Percentiles rank a stretch among this genome's conserved stretches.
phyloP scores from a whole-genome alignment of 1,140 invertebrate genomes.

The Neodiprion lecontei region DNA sequence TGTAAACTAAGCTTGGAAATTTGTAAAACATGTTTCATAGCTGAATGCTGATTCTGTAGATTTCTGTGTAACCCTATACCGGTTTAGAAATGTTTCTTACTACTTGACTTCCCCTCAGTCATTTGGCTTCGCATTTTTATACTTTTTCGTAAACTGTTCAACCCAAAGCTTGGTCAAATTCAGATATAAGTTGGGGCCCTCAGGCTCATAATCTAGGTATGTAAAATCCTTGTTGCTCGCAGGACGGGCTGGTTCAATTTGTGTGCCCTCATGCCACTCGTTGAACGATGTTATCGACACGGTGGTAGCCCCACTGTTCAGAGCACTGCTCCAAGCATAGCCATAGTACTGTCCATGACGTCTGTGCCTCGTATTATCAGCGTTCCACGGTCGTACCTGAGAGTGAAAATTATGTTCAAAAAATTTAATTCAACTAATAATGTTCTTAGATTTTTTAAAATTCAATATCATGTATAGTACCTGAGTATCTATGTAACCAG shows the following conservation, averaged over 20 bases:
- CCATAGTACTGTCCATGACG: conserved; percentile 67
- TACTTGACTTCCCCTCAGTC: conserved; percentile 3
- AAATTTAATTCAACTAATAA: not conserved
- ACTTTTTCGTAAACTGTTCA: conserved; percentile 56
- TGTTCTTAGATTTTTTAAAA: not conserved
- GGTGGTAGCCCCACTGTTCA: conserved; percentile 60
- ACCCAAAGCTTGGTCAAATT: conserved; percentile 68
- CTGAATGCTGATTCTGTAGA: too few species aligned
- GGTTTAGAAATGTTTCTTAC: too few species aligned
- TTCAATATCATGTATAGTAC: conserved; percentile 35
- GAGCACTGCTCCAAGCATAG: conserved; percentile 64
- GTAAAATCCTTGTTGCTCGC: conserved; percentile 58
- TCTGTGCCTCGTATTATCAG: conserved; percentile 63
- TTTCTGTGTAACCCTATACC: too few species aligned
- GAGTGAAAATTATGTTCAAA: conserved; percentile 2
- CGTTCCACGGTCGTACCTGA: conserved; percentile 62
- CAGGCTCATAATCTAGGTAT: conserved; percentile 67
- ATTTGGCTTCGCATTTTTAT: conserved; percentile 17
- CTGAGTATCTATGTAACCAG: conserved; percentile 67
- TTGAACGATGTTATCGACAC: conserved; percentile 69
- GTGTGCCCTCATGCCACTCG: conserved; percentile 69
- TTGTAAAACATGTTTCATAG: too few species aligned
- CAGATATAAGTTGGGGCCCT: conserved; percentile 65
- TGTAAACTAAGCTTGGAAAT: too few species aligned
- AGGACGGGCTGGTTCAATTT: conserved; percentile 67